Base-by-base conservation (phyloP, 1,140 invertebrate genomes). In the Limonius californicus region DNA sequence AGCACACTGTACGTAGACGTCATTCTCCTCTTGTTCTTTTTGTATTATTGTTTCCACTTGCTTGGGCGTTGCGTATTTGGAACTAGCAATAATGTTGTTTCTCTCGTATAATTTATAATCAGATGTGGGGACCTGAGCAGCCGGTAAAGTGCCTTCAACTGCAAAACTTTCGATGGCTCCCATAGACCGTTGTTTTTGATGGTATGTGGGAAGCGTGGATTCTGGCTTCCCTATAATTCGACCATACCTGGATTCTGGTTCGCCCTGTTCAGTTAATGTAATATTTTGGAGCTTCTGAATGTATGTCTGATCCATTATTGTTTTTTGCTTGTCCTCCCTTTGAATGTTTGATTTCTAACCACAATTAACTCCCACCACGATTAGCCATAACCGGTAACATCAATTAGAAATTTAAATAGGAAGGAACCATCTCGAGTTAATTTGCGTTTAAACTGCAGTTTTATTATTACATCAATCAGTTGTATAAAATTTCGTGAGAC, bases 11-110 rank as follows among this genome's bases (percentile, higher is more conserved):
- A 75, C 73, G 67, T 76, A 76, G 16, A 75, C 69, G 64, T 75
- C 64, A 67, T 67, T 71, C 57, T 76, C 72, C 59, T 72, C 73
- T 53, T 63, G 62, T 60, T 59, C 64, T 35, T 67, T 63, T 8
- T 64, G 42, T 14, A 54, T 75, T 39, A 83, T 71, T 59, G 78
- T 79, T 67, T 90, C 87, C 8, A 89, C 81, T 59, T 85, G 80
- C 70, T 89, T 90, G 11, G 89, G 87, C 9, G 87, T 89, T 2
- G 87, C 85, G 74, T 87, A 90, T 69, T 89, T 89, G 0, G 88
- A 88, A 16, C 87, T 85, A 21, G 87, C 85, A 68, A 90, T 86
- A 19, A 88, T 79, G 62, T 83, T 84, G 20, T 81, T 80, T 42
- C 85, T 79, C 62, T 88, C 86, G 59, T 87, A 87, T 12, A 85